phyloP scores from a whole-genome alignment of 2,113 vertebrate species.

The Tragelaphus scriptus region DNA sequence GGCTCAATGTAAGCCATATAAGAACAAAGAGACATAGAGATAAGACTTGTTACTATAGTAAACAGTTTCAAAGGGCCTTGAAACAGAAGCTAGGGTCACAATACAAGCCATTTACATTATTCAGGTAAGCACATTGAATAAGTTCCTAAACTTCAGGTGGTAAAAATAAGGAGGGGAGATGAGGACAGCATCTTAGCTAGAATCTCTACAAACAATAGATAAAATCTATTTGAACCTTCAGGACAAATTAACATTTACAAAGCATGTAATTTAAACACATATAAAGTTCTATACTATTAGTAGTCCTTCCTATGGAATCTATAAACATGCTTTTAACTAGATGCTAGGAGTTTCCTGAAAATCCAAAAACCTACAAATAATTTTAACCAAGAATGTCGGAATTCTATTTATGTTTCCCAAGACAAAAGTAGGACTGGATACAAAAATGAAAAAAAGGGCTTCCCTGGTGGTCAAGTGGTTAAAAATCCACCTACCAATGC shows the following conservation, averaged over 20 bases:
- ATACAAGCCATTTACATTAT: background rate
- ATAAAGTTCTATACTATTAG: background rate
- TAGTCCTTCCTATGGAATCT: background rate
- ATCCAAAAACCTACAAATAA: constrained; percentile 7
- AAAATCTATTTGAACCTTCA: background rate
- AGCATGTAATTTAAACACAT: background rate
- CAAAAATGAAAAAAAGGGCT: background rate
- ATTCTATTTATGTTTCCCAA: background rate
- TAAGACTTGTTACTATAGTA: background rate
- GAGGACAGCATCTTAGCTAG: background rate
- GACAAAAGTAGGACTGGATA: background rate
- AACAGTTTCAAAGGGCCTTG: background rate
- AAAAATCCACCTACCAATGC: background rate
- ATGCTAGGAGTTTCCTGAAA: background rate
- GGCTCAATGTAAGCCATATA: background rate
- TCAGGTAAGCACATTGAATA: background rate
- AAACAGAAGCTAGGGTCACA: background rate
- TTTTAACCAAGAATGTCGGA: constrained; percentile 16
- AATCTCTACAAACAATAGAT: background rate
- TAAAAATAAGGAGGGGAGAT: background rate
- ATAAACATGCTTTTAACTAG: background rate
- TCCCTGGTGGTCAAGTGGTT: background rate
- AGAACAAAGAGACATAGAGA: background rate
- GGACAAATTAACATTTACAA: background rate
- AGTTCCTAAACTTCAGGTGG: background rate